Base-by-base conservation (phyloP, 2,888 invertebrate genomes). In the Hydraecia micacea region DNA sequence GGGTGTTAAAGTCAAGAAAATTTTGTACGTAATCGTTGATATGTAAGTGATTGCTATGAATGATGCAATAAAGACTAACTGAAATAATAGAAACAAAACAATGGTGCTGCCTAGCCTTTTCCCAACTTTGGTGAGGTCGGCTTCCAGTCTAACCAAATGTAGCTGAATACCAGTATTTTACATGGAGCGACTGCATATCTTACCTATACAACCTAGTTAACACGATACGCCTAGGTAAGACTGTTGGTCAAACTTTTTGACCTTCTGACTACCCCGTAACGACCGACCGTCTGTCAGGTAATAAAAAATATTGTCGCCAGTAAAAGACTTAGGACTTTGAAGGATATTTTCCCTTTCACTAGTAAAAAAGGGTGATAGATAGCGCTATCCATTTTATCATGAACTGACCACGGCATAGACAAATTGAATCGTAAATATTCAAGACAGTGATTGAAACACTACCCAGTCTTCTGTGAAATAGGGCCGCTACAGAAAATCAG, bases 401-500 rank as follows among this genome's bases (percentile, higher is more conserved):
- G 46, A 62, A 71, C 70, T 81, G 68, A 73, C 81, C 62, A n/a
- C 21, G 70, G 74, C 71, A 32, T 11, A 72, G 86, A 84, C 65
- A 55, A 86, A 86, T 81, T 13, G 71, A 71, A 84, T 65, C 71
- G 60, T 42, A 71, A 77, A 84, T 73, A 81, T 76, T 81, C 60
- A 71, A 46, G 73, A 74, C 63, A 77, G 46, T 74, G 85, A 85
- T 81, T 85, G 76, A 80, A 80, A 70, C 72, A 28, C 62, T 52
- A 32, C 60, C 63, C 63, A 25, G 32, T 58, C 28, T 63, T 52
- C 15, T 15, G 25, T 65, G 28, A 32, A 79, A 67, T 67, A 71
- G 46, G 42, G 28, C n/a, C n/a, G 46, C 1, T 39, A n/a, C 1
- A 39, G 18, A 62, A 21, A 60, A n/a, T n/a, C 36, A 18, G 69